Evolutionary conservation across 2,888 invertebrate genomes (phyloP), one percentile per base, ranked within the genome.

Genomic region (Agrilus mali): DNA sequence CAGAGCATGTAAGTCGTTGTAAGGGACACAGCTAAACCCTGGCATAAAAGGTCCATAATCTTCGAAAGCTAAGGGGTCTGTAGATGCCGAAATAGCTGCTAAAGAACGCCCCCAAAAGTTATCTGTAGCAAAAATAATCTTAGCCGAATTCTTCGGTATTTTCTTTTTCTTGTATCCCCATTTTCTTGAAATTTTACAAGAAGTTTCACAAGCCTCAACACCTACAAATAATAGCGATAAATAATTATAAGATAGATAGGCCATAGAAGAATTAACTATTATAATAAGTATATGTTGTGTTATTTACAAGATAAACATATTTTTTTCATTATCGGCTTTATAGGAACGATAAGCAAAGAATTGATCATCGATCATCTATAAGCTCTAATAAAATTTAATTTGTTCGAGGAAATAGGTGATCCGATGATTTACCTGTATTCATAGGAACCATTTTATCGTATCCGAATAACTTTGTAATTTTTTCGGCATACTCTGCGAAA

Each of bases 61-160:
- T 33, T 70, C 70, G 55, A 77, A 86, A 46, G 80, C 76, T 4
- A 66, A 64, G 0, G 85, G 81, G 61, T 87, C 86, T 0, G 84
- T 83, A 1, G 86, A 86, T 4, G 81, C 73, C 0, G 87, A 87
- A 40, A 86, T 71, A 1, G 88, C 89, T 0, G 86, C 79, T 43
- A 89, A 60, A 1, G 87, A 84, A 17, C 89, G 70, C 1, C 89
- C 88, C 85, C 86, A 88, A 64, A 89, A 89, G 61, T 89, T 89
- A 5, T 80, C 77, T 33, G 74, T 73, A 2, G 80, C 85, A 60
- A 88, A 88, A 1, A 88, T 60, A 3, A 83, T 77, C 55, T 76
- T 77, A 1, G 85, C 86, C 55, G 80, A 58, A 56, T 83, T 73
- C 6, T 71, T 66, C 0, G 79, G 77, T 15, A 88, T 77, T 33